These are phyloP conservation scores for Pelecanoides urinatrix DNA, from an alignment of 2,113 vertebrate genomes.

Conservation along the genomic window DNA sequence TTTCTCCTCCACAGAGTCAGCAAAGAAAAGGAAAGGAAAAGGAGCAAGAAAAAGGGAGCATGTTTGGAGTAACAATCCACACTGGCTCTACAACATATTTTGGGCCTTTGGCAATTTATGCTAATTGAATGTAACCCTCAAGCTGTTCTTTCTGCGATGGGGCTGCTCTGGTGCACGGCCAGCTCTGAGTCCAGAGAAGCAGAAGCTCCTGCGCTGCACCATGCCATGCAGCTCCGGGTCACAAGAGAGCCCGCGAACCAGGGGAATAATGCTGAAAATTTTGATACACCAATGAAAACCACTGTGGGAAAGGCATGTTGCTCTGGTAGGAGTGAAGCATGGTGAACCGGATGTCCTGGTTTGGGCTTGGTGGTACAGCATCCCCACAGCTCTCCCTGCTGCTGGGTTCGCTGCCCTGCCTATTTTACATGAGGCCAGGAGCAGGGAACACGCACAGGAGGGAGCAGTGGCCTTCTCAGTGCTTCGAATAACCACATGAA, in stretches of 20 bases:
- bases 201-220: background rate
- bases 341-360: background rate
- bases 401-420: background rate
- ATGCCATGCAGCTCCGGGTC: background rate
- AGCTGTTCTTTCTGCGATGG: background rate
- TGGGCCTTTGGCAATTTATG: slow-evolving; percentile 8
- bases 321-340: background rate
- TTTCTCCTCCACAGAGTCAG: background rate
- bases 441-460: background rate
- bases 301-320: background rate
- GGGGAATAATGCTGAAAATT: background rate
- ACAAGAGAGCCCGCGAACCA: background rate
- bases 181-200: background rate
- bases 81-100: background rate
- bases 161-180: background rate
- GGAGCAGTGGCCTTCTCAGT: background rate
- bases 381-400: background rate
- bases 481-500: background rate
- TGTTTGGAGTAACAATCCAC: background rate
- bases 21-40: background rate
- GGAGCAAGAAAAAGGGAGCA: background rate
- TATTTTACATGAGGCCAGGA: background rate
- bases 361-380: background rate
- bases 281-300: background rate
- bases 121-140: slow-evolving; percentile 17